Evolutionary conservation across 2,888 invertebrate genomes (phyloP).

Genomic region (Oligia strigilis): DNA sequence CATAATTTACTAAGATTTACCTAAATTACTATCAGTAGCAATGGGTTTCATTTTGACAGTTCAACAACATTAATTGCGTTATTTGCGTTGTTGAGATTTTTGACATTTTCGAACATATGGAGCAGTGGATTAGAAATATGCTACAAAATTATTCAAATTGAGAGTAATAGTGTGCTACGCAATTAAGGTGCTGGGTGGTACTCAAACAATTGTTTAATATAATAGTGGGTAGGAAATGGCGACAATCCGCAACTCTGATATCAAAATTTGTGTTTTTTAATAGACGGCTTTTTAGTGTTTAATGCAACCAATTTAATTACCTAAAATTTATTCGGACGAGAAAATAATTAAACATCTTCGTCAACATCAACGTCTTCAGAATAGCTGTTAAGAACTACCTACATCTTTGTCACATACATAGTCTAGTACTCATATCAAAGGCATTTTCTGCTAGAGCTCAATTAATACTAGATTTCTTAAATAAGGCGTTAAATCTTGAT

Average conservation of each 20-base stretch:
- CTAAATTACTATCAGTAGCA: neutral
- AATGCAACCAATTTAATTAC: neutral
- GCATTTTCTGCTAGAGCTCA: conserved; percentile 10
- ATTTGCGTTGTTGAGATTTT: too few species aligned
- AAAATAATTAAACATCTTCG: neutral
- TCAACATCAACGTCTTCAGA: neutral
- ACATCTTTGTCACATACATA: neutral
- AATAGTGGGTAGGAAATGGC: neutral
- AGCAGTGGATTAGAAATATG: too few species aligned
- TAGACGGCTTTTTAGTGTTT: neutral
- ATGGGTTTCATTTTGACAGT: too few species aligned
- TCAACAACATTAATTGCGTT: too few species aligned
- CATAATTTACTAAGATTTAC: neutral
- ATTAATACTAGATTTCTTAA: conserved; percentile 53
- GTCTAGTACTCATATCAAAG: neutral
- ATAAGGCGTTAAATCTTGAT: conserved; percentile 63
- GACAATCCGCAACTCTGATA: neutral
- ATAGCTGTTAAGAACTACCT: neutral
- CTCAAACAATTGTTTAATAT: neutral
- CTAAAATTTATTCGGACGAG: neutral
- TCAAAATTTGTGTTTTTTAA: neutral
- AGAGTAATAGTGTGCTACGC: too few species aligned
- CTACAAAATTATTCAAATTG: too few species aligned
- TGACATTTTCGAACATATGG: too few species aligned
- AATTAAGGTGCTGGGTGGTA: neutral